Evolutionary conservation across 2,113 vertebrate genomes (phyloP).

Genomic region (Mesitornis unicolor): DNA sequence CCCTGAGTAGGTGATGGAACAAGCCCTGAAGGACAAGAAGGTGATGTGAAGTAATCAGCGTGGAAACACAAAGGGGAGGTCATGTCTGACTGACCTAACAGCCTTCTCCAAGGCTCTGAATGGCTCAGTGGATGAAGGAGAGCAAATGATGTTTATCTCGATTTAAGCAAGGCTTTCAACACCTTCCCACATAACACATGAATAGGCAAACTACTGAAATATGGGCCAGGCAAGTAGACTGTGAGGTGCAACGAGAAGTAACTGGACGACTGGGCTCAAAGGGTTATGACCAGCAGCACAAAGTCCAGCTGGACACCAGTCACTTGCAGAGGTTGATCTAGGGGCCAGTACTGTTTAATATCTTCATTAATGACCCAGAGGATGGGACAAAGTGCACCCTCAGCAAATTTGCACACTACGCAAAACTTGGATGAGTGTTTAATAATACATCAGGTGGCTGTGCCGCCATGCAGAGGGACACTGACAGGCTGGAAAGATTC

Average conservation of each 20-base stretch:
- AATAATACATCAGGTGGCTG: background rate
- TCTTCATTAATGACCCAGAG: background rate
- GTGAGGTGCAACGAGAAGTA: background rate
- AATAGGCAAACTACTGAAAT: background rate
- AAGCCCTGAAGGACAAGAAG: background rate
- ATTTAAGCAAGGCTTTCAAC: background rate
- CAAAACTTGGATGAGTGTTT: background rate
- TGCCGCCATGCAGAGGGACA: background rate
- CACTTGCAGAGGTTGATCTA: background rate
- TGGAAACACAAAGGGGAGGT: background rate
- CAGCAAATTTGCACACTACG: background rate
- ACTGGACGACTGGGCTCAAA: background rate
- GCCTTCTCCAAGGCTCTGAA: background rate
- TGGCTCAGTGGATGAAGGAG: background rate
- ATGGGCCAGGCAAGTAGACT: background rate
- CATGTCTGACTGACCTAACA: background rate
- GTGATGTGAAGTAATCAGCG: background rate
- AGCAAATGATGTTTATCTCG: background rate
- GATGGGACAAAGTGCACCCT: background rate
- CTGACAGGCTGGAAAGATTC: rapidly evolving
- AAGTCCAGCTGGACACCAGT: background rate
- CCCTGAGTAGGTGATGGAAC: background rate
- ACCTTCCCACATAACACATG: background rate
- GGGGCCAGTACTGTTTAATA: background rate
- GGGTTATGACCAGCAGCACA: background rate